Evolutionary conservation across 2,888 invertebrate species (phyloP).

Genomic region (Punctoribates punctum): DNA sequence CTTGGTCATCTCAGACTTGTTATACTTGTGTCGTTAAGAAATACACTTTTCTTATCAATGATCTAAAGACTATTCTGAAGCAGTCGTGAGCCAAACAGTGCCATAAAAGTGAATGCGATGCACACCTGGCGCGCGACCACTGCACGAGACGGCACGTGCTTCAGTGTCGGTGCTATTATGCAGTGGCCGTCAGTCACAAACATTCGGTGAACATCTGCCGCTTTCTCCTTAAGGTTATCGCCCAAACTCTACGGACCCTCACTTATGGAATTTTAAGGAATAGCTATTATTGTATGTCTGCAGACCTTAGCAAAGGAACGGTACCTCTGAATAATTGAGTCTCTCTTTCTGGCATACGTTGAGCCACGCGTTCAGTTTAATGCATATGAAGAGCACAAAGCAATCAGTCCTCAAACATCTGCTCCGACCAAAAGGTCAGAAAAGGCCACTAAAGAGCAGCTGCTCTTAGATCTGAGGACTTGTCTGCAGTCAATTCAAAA

Average conservation of each 20-base stretch:
- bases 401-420: conserved; percentile 11
- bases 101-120: conserved; percentile 4
- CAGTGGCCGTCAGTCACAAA: neutral
- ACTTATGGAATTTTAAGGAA: conserved; percentile 16
- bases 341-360: conserved; percentile 25
- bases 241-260: neutral
- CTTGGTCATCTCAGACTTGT: too few species aligned
- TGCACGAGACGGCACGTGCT: conserved; percentile 32
- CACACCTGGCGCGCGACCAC: conserved; percentile 32
- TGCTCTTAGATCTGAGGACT: neutral
- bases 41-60: conserved; percentile 17
- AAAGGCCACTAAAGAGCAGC: conserved; percentile 27
- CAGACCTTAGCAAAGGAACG: conserved; percentile 19
- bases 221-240: conserved; percentile 32
- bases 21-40: neutral
- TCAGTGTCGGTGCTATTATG: neutral
- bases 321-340: conserved; percentile 31
- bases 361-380: conserved; percentile 23
- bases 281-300: neutral
- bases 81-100: neutral
- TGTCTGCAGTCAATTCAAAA: neutral
- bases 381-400: neutral
- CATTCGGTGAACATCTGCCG: conserved; percentile 30
- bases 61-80: neutral
- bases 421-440: conserved; percentile 28